Evolutionary conservation across 2,113 vertebrate species (phyloP).

Genomic region (Mesoclemmys tuberculata): DNA sequence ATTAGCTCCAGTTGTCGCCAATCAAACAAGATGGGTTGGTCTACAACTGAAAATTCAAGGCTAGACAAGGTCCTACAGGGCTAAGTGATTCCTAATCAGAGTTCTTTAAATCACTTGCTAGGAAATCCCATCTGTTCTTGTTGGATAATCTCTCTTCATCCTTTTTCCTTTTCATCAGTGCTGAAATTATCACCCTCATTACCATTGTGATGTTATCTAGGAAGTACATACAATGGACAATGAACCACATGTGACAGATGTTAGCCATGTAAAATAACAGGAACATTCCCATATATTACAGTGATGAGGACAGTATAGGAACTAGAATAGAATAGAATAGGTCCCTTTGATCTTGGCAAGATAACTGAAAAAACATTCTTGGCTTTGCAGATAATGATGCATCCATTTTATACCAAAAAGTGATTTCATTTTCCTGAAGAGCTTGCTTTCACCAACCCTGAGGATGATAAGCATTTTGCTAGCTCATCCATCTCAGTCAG

Average conservation of each 20-base stretch:
- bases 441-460: background rate
- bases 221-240: background rate
- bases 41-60: background rate
- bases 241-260: background rate
- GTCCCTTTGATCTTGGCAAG: background rate
- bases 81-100: background rate
- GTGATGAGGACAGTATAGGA: background rate
- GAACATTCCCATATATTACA: background rate
- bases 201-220: background rate
- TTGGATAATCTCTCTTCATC: background rate
- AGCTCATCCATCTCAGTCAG: background rate
- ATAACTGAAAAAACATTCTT: background rate
- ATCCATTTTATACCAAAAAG: background rate
- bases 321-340: background rate
- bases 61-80: background rate
- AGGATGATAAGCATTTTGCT: background rate
- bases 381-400: background rate
- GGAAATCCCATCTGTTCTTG: background rate
- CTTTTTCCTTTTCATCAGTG: background rate
- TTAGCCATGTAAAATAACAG: background rate
- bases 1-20: background rate
- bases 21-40: background rate
- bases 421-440: background rate
- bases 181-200: background rate
- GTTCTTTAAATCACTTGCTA: background rate